Evolutionary conservation across 2,888 invertebrate genomes (phyloP).

Genomic region (Piscicola geometra): DNA sequence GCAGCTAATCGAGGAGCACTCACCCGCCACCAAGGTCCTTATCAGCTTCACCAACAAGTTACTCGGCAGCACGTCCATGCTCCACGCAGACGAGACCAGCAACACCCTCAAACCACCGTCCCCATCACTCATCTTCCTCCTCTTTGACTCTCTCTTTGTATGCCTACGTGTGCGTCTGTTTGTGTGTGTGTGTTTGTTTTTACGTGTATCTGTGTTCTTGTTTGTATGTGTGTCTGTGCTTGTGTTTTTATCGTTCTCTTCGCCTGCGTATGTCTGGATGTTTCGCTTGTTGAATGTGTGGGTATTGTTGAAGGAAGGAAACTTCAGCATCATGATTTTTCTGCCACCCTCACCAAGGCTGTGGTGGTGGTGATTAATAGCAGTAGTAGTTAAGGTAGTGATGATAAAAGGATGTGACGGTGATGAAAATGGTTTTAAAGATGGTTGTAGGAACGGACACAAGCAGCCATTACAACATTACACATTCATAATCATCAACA

Average conservation of each 20-base stretch:
- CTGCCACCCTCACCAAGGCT: slow-evolving; percentile 10
- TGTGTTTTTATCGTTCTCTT: neutral
- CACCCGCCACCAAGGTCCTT: slow-evolving; percentile 64
- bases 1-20: too few species aligned
- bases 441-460: too few species aligned
- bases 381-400: too few species aligned
- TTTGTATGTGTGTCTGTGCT: slow-evolving; percentile 2
- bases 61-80: slow-evolving; percentile 51
- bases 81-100: slow-evolving; percentile 65
- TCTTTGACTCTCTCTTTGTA: slow-evolving; percentile 14
- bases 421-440: too few species aligned
- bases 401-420: too few species aligned
- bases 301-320: slow-evolving; percentile 10
- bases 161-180: neutral
- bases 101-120: slow-evolving; percentile 42
- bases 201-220: neutral
- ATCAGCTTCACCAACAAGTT: slow-evolving; percentile 61
- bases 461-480: too few species aligned
- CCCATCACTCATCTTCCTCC: neutral
- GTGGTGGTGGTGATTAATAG: too few species aligned
- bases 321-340: slow-evolving; percentile 15
- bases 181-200: slow-evolving; percentile 1
- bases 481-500: too few species aligned
- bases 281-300: neutral
- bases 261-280: neutral